These are phyloP conservation scores for Orestias chungarensis DNA, from an alignment of 2,797 vertebrate genomes.

Conservation along the genomic window DNA sequence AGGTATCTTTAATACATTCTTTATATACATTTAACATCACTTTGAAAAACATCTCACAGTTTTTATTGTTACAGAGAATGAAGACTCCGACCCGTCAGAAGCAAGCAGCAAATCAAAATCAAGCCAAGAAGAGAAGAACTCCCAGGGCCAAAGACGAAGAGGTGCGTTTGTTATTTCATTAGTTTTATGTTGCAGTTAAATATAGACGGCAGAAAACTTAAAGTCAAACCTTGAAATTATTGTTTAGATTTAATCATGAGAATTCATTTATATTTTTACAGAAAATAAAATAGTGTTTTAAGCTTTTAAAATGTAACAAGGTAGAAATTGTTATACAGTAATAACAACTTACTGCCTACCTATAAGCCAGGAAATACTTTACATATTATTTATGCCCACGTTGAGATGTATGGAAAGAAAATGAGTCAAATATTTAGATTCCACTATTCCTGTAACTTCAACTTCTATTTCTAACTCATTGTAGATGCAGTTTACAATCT, in stretches of 20 bases:
- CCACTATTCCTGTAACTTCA: not conserved
- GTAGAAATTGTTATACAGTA: not conserved
- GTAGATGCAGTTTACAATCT: not conserved
- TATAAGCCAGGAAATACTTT: not conserved
- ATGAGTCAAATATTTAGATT: not conserved
- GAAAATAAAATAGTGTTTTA: not conserved
- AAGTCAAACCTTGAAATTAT: not conserved
- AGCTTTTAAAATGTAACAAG: not conserved
- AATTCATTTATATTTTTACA: not conserved
- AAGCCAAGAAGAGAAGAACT: conserved; percentile 82
- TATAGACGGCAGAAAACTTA: not conserved
- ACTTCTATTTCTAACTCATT: not conserved
- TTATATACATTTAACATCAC: not conserved
- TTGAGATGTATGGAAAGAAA: not conserved
- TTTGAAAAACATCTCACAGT: conserved; percentile 30
- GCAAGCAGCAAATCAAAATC: conserved; percentile 89
- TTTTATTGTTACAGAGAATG: conserved; percentile 84
- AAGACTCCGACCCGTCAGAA: conserved; percentile 83
- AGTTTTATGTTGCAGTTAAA: not conserved
- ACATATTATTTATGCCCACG: not conserved
- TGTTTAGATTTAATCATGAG: not conserved
- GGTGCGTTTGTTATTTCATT: conserved; percentile 30
- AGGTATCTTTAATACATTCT: no score
- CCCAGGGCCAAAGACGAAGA: conserved; percentile 60
- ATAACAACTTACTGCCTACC: not conserved